These are phyloP conservation scores for Ginglymostoma cirratum DNA, from an alignment of 2,113 vertebrate species.

Conservation along the genomic window DNA sequence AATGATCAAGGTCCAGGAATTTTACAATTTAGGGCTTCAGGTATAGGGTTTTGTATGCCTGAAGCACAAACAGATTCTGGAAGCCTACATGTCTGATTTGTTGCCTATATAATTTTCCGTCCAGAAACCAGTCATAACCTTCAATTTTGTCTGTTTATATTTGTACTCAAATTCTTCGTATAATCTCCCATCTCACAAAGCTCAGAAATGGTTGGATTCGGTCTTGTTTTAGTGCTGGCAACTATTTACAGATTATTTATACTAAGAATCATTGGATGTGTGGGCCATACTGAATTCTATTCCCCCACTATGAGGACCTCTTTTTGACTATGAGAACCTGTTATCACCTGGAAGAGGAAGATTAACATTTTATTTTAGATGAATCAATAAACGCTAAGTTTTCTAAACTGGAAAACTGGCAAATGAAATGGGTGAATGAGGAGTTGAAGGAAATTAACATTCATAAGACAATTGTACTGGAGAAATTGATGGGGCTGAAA, in stretches of 20 bases:
- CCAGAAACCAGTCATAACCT: background rate
- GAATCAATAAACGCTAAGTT: background rate
- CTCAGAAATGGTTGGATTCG: no score
- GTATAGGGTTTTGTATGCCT: background rate
- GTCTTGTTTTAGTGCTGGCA: background rate
- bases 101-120: background rate
- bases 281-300: background rate
- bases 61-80: background rate
- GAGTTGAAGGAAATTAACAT: no score
- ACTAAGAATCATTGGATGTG: background rate
- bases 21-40: background rate
- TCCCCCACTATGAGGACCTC: background rate
- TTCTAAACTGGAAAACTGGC: background rate
- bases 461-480: no score
- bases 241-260: background rate
- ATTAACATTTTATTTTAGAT: background rate
- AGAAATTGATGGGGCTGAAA: no score
- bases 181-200: background rate
- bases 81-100: background rate
- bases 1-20: background rate
- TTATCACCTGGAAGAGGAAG: background rate
- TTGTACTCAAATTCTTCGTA: background rate
- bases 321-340: background rate
- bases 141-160: background rate
- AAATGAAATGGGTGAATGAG: background rate